Conservation (phyloP, 2,113 vertebrate genomes). For the Cichladusa arquata region DNA sequence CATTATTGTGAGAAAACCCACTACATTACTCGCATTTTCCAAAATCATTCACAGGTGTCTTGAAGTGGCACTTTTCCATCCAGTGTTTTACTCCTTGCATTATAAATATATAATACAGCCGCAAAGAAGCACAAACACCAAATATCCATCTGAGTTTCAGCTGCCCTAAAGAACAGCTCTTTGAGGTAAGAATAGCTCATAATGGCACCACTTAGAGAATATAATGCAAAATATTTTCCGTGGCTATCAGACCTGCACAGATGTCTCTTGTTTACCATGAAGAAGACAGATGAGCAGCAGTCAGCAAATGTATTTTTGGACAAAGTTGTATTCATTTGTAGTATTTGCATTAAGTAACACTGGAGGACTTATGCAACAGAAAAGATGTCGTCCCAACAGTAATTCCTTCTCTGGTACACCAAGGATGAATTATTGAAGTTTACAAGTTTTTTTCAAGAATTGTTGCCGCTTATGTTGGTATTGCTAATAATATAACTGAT, state of each 20-base stretch:
- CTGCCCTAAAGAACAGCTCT: neutral
- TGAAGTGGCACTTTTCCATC: neutral
- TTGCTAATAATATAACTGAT: neutral
- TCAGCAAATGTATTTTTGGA: neutral
- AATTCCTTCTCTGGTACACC: neutral
- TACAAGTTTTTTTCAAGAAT: neutral
- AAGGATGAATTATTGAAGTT: neutral
- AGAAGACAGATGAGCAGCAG: neutral
- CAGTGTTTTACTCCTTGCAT: neutral
- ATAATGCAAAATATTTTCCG: constrained; percentile 1
- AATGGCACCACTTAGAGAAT: neutral
- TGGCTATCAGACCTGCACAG: constrained; percentile 12
- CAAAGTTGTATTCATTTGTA: neutral
- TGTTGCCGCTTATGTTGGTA: neutral
- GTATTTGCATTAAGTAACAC: neutral
- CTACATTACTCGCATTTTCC: neutral
- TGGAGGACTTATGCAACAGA: neutral
- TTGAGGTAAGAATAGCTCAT: neutral
- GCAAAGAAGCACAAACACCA: neutral
- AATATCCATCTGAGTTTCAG: neutral
- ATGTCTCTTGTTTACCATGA: neutral
- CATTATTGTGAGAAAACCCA: neutral
- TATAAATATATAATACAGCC: rapidly evolving
- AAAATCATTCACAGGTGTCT: neutral
- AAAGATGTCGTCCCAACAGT: neutral